phyloP scores from a whole-genome alignment of 2,797 vertebrate genomes.

The Rhabdophis nuchalis region DNA sequence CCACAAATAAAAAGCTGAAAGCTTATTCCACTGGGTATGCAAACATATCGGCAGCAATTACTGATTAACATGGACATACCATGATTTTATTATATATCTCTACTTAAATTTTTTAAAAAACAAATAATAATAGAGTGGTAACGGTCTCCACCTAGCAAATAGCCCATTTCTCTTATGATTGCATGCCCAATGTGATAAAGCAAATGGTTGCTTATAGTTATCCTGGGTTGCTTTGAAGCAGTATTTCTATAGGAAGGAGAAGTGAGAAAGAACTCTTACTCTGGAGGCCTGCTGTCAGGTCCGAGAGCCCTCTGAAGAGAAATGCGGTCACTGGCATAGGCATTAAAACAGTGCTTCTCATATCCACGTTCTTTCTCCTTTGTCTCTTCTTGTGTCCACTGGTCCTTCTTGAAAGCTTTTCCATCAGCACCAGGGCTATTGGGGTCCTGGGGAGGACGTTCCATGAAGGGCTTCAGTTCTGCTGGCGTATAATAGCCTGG shows the following conservation, averaged over 20 bases:
- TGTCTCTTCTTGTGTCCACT: slow-evolving; percentile 76
- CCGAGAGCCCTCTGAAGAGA: slow-evolving; percentile 90
- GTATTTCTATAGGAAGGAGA: neutral
- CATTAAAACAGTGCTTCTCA: slow-evolving; percentile 93
- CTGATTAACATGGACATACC: neutral
- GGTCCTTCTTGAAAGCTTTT: slow-evolving; percentile 75
- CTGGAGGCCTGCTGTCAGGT: slow-evolving; percentile 86
- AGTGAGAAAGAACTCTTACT: slow-evolving; percentile 75
- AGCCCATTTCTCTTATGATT: neutral
- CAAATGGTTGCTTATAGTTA: neutral
- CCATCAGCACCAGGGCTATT: slow-evolving; percentile 78
- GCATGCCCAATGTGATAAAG: neutral
- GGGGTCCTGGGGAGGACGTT: slow-evolving; percentile 82
- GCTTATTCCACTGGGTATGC: neutral
- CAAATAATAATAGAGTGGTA: neutral
- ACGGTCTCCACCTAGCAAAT: neutral
- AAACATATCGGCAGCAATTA: neutral
- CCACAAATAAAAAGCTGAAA: neutral
- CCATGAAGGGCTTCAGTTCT: slow-evolving; percentile 82
- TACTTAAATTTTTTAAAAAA: neutral
- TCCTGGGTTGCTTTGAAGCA: neutral
- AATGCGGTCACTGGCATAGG: slow-evolving; percentile 91
- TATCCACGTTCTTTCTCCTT: slow-evolving; percentile 86
- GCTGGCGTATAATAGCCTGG: slow-evolving; percentile 79
- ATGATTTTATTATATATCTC: neutral